Evolutionary conservation across 2,888 invertebrate genomes (phyloP).

Genomic region (Myathropa florea): DNA sequence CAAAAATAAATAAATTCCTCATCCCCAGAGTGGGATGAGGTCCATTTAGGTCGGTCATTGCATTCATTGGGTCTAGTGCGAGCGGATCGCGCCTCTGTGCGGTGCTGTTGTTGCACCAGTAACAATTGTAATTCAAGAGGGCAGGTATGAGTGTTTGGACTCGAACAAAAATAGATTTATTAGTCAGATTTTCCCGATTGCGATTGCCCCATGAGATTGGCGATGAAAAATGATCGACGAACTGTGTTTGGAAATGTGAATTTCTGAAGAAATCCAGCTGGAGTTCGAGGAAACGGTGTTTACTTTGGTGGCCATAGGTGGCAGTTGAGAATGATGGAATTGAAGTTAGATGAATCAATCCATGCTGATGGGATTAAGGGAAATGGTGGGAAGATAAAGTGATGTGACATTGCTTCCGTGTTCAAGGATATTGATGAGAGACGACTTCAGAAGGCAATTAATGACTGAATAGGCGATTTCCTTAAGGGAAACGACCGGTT

Average conservation of each 20-base stretch:
- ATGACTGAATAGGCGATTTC: neutral
- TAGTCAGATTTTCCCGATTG: slow-evolving; percentile 61
- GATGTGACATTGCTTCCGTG: neutral
- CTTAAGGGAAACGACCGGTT: neutral
- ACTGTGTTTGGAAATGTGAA: neutral
- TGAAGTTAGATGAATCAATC: neutral
- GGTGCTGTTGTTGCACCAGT: neutral
- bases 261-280: neutral
- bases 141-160: slow-evolving; percentile 11
- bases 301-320: neutral
- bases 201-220: slow-evolving; percentile 26
- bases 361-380: neutral
- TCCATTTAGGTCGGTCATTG: slow-evolving; percentile 48
- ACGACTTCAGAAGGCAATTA: neutral
- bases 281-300: neutral
- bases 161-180: slow-evolving; percentile 57
- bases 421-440: neutral
- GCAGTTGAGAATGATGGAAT: neutral
- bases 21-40: slow-evolving; percentile 19
- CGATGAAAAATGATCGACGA: slow-evolving; percentile 18
- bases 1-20: slow-evolving; percentile 55
- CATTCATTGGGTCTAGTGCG: slow-evolving; percentile 52
- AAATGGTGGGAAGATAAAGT: neutral
- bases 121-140: slow-evolving; percentile 19
- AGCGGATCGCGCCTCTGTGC: neutral